Base-by-base conservation (phyloP, 2,113 vertebrate genomes). In the Toxotes chatareus region DNA sequence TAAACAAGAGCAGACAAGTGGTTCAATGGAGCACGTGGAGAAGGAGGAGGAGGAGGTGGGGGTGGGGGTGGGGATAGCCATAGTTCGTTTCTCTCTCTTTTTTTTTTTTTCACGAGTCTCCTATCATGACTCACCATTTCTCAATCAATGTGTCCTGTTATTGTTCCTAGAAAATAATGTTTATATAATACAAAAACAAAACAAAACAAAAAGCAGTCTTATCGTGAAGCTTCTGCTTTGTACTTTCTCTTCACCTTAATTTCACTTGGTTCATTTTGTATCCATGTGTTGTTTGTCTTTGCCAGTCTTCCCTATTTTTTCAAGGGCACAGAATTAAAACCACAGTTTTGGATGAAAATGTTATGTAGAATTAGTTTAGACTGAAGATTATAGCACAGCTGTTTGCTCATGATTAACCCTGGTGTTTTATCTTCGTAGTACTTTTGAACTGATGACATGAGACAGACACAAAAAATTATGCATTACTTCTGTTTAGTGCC, bases 1-100 rank as follows among this genome's bases (percentile, higher is more conserved):
- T 94, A 93, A 94, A 94, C 93, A 93, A 91, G 76, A 83, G 85
- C 32, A 59, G 87, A 83, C 92, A 90, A 60, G 92, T 90, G 92
- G 86, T 82, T 23, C 62, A 66, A 4, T 31, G 23, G 63, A 87
- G 57, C 91, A 93, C 89, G 83, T 91, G 92, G 60, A 49, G 66
- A 49, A 59, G 38, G 46, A 42, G 51, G 61, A 71, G 92, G 60
- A 49, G 66, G n/a, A 31, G 67, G 65, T 14, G n/a, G 63, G 4
- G 71, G 46, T 5, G 49, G 67, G n/a, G 32, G 53, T 4, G 7
- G 11, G 31, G 5, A 11, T 16, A 5, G 34, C 21, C 32, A 36
- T 42, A 1, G 27, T 27, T 27, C 1, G 0, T 55, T 11, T 68
- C 34, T 27, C 17, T 17, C 4, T 17, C 3, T 17, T n/a, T 32